These are phyloP conservation scores for Oryctes rhinoceros DNA, from an alignment of 1,140 invertebrate genomes.

Conservation along the genomic window DNA sequence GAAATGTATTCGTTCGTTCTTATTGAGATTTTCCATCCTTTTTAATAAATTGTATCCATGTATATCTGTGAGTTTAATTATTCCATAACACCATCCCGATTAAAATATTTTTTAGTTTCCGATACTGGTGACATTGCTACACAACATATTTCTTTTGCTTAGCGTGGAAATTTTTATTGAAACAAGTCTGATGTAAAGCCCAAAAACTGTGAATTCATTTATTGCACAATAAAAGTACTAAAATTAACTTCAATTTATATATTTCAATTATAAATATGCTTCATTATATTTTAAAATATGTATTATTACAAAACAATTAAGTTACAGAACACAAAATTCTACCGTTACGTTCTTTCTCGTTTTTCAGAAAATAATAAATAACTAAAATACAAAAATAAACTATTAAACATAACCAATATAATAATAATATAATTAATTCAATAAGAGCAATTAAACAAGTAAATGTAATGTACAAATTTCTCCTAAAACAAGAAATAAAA, in stretches of 20 bases:
- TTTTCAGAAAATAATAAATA: constrained; percentile 29
- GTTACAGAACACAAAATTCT: constrained; percentile 33
- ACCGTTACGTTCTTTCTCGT: constrained; percentile 23
- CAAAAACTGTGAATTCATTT: not conserved
- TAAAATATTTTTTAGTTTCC: too few relatives aligned
- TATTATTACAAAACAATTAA: constrained; percentile 36
- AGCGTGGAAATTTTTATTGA: too few relatives aligned
- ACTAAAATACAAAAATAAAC: constrained; percentile 37
- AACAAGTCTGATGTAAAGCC: too few relatives aligned
- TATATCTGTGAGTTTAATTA: too few relatives aligned
- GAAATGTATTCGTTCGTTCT: not conserved
- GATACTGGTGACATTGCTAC: not conserved
- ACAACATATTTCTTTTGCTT: too few relatives aligned
- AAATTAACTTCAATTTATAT: constrained; percentile 30
- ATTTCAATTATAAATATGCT: constrained; percentile 37
- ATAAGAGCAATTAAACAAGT: constrained; percentile 25
- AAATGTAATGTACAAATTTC: constrained; percentile 20
- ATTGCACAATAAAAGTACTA: too few relatives aligned
- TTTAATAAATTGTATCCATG: too few relatives aligned
- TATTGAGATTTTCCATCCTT: too few relatives aligned
- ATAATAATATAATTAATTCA: constrained; percentile 29
- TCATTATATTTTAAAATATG: constrained; percentile 32
- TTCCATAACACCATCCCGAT: too few relatives aligned
- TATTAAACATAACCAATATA: constrained; percentile 34
- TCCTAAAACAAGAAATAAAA: constrained; percentile 30